These are phyloP conservation scores for Alca torda DNA, from an alignment of 2,797 vertebrate species.

Conservation along the genomic window DNA sequence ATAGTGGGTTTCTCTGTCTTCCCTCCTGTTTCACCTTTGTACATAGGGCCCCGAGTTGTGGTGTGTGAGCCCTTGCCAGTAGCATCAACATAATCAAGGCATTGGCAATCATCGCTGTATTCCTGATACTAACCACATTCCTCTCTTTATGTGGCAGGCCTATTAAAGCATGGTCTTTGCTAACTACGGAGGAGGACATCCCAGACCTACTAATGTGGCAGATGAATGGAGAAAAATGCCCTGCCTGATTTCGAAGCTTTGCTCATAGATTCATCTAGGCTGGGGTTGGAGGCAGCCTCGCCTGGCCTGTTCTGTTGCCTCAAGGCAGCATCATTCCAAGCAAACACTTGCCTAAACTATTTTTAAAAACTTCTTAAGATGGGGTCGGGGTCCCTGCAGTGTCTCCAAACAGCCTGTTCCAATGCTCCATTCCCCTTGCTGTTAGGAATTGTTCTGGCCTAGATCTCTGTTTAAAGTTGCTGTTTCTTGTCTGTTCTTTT, in stretches of 20 bases:
- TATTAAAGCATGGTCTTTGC: neutral
- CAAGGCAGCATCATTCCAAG: neutral
- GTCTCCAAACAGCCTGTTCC: neutral
- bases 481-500: neutral
- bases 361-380: neutral
- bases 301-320: neutral
- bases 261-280: neutral
- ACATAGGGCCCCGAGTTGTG: neutral
- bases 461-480: neutral
- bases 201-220: neutral
- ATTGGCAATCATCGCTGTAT: neutral
- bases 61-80: neutral
- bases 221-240: neutral
- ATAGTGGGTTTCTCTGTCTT: neutral
- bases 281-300: neutral
- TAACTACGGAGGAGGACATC: neutral
- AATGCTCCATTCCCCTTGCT: neutral
- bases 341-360: neutral
- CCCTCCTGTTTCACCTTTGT: neutral
- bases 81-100: accelerated
- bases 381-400: neutral
- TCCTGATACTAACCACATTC: neutral
- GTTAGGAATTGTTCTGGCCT: neutral
- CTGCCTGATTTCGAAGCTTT: neutral
- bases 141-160: neutral